These are phyloP conservation scores for Dolichallabes microphthalmus DNA, from an alignment of 2,113 vertebrate species.

Conservation along the genomic window DNA sequence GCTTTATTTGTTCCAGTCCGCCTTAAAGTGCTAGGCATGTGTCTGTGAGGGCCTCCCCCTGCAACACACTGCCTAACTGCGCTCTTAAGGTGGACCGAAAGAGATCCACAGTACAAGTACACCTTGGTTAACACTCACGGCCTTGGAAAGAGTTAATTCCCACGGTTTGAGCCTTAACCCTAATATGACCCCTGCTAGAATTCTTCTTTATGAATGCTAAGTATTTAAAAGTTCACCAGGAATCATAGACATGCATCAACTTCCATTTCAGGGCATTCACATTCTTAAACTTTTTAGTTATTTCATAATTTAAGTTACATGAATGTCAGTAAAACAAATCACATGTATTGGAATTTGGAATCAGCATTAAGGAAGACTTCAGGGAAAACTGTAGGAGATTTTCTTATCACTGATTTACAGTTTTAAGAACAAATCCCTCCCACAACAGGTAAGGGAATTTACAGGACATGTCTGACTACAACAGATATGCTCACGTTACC, in stretches of 20 bases:
- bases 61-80: constrained; percentile 71
- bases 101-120: constrained; percentile 57
- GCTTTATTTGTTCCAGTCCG: constrained; percentile 73
- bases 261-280: neutral
- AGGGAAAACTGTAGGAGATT: neutral
- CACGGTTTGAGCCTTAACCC: constrained; percentile 60
- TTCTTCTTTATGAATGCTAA: constrained; percentile 33
- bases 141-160: constrained; percentile 73
- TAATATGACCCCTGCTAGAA: constrained; percentile 41
- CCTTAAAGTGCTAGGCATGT: constrained; percentile 81
- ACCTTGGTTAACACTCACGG: constrained; percentile 34
- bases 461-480: neutral
- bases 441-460: neutral
- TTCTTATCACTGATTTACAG: neutral
- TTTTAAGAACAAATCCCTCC: neutral
- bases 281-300: neutral
- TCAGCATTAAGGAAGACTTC: neutral
- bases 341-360: neutral
- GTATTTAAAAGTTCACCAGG: neutral
- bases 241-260: neutral
- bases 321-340: neutral
- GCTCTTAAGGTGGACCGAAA: constrained; percentile 76
- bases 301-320: neutral
- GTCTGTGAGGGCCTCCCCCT: constrained; percentile 73
- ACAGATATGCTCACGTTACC: neutral